Percentiles rank a stretch among this genome's conserved stretches.
Evolutionary conservation across 2,888 invertebrate species (phyloP).

Genomic region (Ypsolopha scabrella): DNA sequence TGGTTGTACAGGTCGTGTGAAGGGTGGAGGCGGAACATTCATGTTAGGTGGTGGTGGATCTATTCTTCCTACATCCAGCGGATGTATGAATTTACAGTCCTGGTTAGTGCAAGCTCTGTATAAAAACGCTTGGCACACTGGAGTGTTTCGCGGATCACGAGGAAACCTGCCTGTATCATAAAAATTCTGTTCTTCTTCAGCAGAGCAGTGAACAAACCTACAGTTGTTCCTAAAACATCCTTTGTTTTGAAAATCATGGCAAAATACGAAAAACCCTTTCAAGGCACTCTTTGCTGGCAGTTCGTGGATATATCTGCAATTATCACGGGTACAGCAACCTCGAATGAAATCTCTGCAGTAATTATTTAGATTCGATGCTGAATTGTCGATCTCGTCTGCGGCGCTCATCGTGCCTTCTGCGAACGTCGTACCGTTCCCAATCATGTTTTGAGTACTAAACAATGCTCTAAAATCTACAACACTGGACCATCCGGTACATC

Average conservation of each 20-base stretch:
- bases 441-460: too few relatives aligned
- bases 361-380: constrained; percentile 21
- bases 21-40: constrained; percentile 25
- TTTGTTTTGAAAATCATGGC: constrained; percentile 77
- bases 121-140: constrained; percentile 73
- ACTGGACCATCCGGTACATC: too few relatives aligned
- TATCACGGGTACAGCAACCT: constrained; percentile 66
- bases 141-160: constrained; percentile 45
- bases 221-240: constrained; percentile 74
- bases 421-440: constrained; percentile 21
- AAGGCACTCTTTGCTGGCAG: constrained; percentile 39
- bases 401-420: constrained; percentile 28
- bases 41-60: constrained; percentile 24
- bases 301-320: constrained; percentile 57
- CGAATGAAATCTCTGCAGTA: constrained; percentile 65
- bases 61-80: constrained; percentile 30
- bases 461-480: too few relatives aligned
- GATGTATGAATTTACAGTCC: constrained; percentile 43
- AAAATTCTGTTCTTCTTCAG: constrained; percentile 78
- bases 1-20: constrained; percentile 30
- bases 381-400: constrained; percentile 33
- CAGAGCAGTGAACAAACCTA: constrained; percentile 77
- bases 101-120: constrained; percentile 69
- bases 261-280: constrained; percentile 62
- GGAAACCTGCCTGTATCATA: constrained; percentile 73